Base-by-base conservation (phyloP, 2,113 vertebrate species). In the Cebidichthys violaceus region DNA sequence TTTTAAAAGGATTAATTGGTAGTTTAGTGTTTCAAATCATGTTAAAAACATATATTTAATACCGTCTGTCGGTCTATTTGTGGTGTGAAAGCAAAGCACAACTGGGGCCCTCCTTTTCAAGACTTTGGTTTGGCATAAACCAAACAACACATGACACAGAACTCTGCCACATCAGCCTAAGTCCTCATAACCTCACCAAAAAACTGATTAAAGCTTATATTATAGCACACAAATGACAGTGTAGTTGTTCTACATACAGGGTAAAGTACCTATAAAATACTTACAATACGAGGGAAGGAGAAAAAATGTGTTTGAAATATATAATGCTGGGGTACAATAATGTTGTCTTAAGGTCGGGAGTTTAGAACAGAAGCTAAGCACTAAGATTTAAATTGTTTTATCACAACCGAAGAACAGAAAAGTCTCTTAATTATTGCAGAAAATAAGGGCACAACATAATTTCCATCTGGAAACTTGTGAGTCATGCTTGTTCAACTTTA, bases 51-150 rank as follows among this genome's bases (percentile, higher is more conserved):
- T n/a, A 27, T 41, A 29, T 37, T 18, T 33, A 0, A 52, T 29
- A 45, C 15, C 39, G 10, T 17, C 43, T 45, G 4, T 31, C 4
- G 3, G 31, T 31, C 31, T 31, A 31, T 31, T 31, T 31, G 31
- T 0, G 31, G 31, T 31, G 31, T 31, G 31, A 31, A 31, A 31
- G 31, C 31, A 31, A 31, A 31, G 31, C 31, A 31, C 2, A 4
- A 31, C 31, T 31, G 31, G 4, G 31, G 4, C 31, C 31, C 31
- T 31, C 31, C 31, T 31, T 31, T 31, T 31, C 31, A 31, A 15
- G 45, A 55, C 45, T 70, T 76, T 39, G 31, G 41, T 73, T 83
- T 67, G 47, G 27, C 22, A 50, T 37, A 47, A 67, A 61, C 41
- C 35, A 59, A 76, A 9, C 11, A 6, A 20, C 20, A 47, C 13